These are phyloP conservation scores for Azorinus chamasolen DNA, from an alignment of 2,888 invertebrate species.

Conservation along the genomic window DNA sequence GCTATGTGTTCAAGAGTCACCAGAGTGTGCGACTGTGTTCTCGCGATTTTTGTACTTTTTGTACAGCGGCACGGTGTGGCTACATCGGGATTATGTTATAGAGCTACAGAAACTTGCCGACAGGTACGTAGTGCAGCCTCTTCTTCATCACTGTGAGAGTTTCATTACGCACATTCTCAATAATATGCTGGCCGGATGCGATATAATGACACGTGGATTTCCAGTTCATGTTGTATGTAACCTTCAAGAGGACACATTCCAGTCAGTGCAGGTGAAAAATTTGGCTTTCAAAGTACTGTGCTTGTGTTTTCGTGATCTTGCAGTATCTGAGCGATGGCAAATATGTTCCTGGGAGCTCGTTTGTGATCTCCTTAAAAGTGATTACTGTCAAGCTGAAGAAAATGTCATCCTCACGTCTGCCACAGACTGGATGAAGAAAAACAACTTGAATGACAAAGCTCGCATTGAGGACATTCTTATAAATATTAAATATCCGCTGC, in stretches of 20 bases:
- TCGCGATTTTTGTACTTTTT: conserved; percentile 84
- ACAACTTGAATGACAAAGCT: conserved; percentile 78
- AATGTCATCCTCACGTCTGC: conserved; percentile 80
- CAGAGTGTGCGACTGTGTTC: conserved; percentile 82
- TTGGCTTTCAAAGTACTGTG: conserved; percentile 79
- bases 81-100: conserved; percentile 83
- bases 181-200: conserved; percentile 61
- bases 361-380: conserved; percentile 76
- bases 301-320: conserved; percentile 76
- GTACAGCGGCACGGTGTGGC: conserved; percentile 84
- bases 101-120: conserved; percentile 82
- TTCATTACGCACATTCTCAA: conserved; percentile 80
- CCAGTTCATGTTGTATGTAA: conserved; percentile 66
- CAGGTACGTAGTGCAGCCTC: conserved; percentile 81
- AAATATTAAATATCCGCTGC: conserved; percentile 80
- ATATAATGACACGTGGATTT: conserved; percentile 67
- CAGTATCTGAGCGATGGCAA: conserved; percentile 73
- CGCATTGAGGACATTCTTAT: conserved; percentile 81
- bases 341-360: conserved; percentile 76
- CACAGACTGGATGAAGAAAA: conserved; percentile 83
- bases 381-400: conserved; percentile 79
- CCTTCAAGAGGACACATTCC: conserved; percentile 67
- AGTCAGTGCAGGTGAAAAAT: conserved; percentile 69
- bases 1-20: conserved; percentile 75
- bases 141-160: conserved; percentile 82